Evolutionary conservation across 2,888 invertebrate genomes (phyloP).

Genomic region (Stenodera caucasica): DNA sequence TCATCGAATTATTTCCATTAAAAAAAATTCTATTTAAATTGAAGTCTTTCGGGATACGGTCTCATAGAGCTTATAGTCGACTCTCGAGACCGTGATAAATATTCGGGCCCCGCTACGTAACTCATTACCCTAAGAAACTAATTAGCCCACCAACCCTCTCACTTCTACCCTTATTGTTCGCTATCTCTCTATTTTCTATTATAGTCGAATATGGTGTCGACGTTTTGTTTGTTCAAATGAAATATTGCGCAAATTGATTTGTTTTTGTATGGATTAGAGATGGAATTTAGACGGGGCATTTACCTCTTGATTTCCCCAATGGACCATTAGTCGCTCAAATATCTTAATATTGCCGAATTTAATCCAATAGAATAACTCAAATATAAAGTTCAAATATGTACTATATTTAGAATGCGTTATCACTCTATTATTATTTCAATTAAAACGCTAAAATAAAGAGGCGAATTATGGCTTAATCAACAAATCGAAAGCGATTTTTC

Average conservation of each 20-base stretch:
- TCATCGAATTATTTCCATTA: not conserved
- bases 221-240: slow-evolving; percentile 28
- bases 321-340: slow-evolving; percentile 30
- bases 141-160: slow-evolving; percentile 42
- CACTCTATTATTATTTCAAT: no score
- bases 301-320: slow-evolving; percentile 35
- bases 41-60: slow-evolving; percentile 26
- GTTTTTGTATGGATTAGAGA: slow-evolving; percentile 32
- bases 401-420: no score
- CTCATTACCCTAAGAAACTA: slow-evolving; percentile 50
- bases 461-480: not conserved
- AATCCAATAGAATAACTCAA: not conserved
- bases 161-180: slow-evolving; percentile 11
- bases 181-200: slow-evolving; percentile 10
- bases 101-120: slow-evolving; percentile 49
- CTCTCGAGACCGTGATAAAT: slow-evolving; percentile 50
- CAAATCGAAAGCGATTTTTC: not conserved
- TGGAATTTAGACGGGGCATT: slow-evolving; percentile 13
- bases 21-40: not conserved
- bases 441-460: not conserved
- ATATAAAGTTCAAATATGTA: slow-evolving; percentile 6
- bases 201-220: slow-evolving; percentile 18
- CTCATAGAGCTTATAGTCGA: slow-evolving; percentile 47
- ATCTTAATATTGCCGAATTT: slow-evolving; percentile 24
- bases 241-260: slow-evolving; percentile 33